phyloP scores from a whole-genome alignment of 1,140 invertebrate species.

The Cecropterus lyciades region DNA sequence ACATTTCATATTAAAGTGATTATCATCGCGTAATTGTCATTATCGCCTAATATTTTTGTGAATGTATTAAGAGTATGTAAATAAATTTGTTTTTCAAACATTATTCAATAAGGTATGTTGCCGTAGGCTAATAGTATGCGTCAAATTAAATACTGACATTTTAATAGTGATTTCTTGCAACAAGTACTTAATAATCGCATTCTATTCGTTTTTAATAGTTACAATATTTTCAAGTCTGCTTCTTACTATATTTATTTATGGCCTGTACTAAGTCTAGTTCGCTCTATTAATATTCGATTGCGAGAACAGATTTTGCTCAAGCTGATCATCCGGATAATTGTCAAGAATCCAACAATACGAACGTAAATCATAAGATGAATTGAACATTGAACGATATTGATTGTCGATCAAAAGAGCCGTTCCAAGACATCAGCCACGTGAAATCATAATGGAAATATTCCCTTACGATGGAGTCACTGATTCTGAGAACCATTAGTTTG shows the following conservation, averaged over 20 bases:
- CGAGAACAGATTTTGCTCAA: conserved; percentile 14
- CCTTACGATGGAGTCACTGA: conserved; percentile 44
- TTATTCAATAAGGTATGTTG: too few species aligned
- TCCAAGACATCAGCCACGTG: conserved; percentile 50
- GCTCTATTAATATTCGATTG: conserved; percentile 43
- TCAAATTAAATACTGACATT: background rate
- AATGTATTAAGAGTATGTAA: too few species aligned
- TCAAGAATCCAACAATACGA: conserved; percentile 60
- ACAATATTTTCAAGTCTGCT: conserved; percentile 9
- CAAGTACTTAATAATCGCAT: background rate
- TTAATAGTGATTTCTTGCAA: conserved; percentile 5
- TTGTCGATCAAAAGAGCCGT: conserved; percentile 66
- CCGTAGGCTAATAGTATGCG: too few species aligned
- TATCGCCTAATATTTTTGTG: too few species aligned
- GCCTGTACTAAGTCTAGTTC: background rate
- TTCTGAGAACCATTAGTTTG: conserved; percentile 36
- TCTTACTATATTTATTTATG: conserved; percentile 1
- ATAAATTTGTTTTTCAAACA: too few species aligned
- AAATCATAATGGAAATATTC: conserved; percentile 51
- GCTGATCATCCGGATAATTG: conserved; percentile 52
- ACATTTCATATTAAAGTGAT: too few species aligned
- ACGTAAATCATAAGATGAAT: conserved; percentile 74
- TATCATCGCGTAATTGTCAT: too few species aligned
- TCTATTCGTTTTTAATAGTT: conserved; percentile 8
- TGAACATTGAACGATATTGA: conserved; percentile 61